A percentile compares a stretch with the other conserved stretches of the same genome.
Evolutionary conservation across 1,140 invertebrate genomes (phyloP).

Genomic region (Bombus waltoni): DNA sequence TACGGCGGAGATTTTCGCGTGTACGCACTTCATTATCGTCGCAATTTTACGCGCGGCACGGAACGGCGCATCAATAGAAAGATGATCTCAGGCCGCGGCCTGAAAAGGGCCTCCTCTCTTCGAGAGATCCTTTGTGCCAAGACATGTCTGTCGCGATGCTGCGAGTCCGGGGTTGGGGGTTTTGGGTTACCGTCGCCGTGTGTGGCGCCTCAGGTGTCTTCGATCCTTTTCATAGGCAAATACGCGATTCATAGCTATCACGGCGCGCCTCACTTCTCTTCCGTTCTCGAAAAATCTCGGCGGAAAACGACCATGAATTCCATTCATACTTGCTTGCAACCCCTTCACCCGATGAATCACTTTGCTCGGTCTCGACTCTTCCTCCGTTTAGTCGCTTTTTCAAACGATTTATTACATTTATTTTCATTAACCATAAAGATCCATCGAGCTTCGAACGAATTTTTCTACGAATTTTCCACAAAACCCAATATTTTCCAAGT

Average conservation of each 20-base stretch:
- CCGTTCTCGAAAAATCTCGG: conserved; percentile 23
- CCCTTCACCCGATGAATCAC: neutral
- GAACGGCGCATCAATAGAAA: conserved; percentile 78
- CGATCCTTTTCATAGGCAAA: conserved; percentile 77
- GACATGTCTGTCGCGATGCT: conserved; percentile 76
- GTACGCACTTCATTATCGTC: conserved; percentile 59
- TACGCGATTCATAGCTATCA: conserved; percentile 69
- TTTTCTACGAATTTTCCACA: too few relatives aligned
- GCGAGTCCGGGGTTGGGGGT: conserved; percentile 61
- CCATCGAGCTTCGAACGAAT: too few relatives aligned
- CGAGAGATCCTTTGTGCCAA: conserved; percentile 74
- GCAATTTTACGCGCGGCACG: conserved; percentile 68
- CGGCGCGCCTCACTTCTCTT: conserved; percentile 14
- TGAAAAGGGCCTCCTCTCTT: conserved; percentile 57
- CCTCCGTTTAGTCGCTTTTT: neutral
- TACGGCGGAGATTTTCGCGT: conserved; percentile 57
- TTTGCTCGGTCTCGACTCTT: neutral
- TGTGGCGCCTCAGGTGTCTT: conserved; percentile 81
- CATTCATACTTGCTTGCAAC: neutral
- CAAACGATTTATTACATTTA: neutral
- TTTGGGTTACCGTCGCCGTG: conserved; percentile 80
- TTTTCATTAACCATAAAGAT: neutral
- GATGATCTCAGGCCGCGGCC: conserved; percentile 74
- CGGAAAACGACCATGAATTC: conserved; percentile 32
- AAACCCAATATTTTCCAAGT: too few relatives aligned